Conservation (phyloP, 2,888 invertebrate genomes). For the Brachypalpus laphriformis region DNA sequence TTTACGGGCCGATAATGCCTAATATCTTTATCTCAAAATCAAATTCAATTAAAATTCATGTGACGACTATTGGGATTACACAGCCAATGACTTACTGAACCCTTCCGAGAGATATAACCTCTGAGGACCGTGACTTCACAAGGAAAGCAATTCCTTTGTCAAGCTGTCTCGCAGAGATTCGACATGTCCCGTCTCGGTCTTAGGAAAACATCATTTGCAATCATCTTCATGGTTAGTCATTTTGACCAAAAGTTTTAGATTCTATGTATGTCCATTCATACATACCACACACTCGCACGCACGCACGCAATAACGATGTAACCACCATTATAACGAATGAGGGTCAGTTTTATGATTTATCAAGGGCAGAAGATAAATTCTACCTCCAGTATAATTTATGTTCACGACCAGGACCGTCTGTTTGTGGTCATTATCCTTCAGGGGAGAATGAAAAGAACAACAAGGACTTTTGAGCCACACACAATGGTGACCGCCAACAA, state of each 20-base stretch:
- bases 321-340: slow-evolving; percentile 53
- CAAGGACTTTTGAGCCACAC: slow-evolving; percentile 24
- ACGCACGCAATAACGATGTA: slow-evolving; percentile 6
- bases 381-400: slow-evolving; percentile 62
- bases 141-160: neutral
- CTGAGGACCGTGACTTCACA: too few relatives aligned
- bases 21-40: slow-evolving; percentile 12
- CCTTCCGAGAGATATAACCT: neutral
- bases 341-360: slow-evolving; percentile 63
- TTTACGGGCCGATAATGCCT: slow-evolving; percentile 25
- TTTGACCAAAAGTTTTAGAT: neutral
- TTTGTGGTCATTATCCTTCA: slow-evolving; percentile 68
- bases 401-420: slow-evolving; percentile 58
- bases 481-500: slow-evolving; percentile 43
- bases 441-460: slow-evolving; percentile 12
- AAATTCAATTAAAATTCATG: slow-evolving; percentile 18
- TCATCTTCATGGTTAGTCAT: neutral
- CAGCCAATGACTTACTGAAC: neutral
- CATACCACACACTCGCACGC: neutral
- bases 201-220: neutral
- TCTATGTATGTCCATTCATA: neutral
- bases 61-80: neutral
- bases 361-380: slow-evolving; percentile 62
- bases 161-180: neutral
- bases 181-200: neutral